Percentiles rank a stretch among this genome's conserved stretches.
These are phyloP conservation scores for Fulmarus glacialis DNA, from an alignment of 2,113 vertebrate genomes.

Conservation along the genomic window DNA sequence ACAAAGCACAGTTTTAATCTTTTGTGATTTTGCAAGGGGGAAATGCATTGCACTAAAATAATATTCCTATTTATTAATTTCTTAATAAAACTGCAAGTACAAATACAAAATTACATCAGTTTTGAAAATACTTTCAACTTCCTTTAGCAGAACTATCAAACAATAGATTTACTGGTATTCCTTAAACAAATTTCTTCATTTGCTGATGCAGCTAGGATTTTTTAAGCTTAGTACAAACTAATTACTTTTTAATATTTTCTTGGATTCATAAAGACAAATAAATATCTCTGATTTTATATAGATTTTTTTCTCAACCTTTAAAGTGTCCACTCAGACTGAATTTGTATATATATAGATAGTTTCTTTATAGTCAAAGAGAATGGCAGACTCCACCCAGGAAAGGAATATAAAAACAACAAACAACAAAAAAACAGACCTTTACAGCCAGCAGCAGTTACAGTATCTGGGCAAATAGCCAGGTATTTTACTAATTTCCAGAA, in stretches of 20 bases:
- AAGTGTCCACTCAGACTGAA: background rate
- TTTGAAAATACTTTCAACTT: background rate
- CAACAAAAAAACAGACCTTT: background rate
- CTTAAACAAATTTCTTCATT: background rate
- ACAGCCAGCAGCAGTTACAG: background rate
- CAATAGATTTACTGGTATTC: background rate
- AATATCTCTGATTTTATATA: background rate
- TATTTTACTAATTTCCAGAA: background rate
- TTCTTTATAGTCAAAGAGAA: background rate
- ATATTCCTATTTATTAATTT: background rate
- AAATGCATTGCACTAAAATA: background rate
- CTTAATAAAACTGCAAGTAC: background rate
- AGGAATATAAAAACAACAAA: background rate
- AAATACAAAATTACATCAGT: background rate
- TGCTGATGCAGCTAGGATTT: background rate
- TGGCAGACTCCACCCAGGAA: background rate
- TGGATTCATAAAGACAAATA: background rate
- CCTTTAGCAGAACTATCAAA: background rate
- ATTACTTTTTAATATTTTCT: background rate
- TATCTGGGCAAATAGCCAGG: background rate
- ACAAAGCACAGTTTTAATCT: background rate
- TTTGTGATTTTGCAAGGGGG: background rate
- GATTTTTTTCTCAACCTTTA: background rate
- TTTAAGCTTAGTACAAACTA: background rate
- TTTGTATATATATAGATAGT: background rate